Percentiles rank a stretch among this genome's conserved stretches.
Conservation (phyloP, 2,888 invertebrate genomes). For the Drosophila anomelani region DNA sequence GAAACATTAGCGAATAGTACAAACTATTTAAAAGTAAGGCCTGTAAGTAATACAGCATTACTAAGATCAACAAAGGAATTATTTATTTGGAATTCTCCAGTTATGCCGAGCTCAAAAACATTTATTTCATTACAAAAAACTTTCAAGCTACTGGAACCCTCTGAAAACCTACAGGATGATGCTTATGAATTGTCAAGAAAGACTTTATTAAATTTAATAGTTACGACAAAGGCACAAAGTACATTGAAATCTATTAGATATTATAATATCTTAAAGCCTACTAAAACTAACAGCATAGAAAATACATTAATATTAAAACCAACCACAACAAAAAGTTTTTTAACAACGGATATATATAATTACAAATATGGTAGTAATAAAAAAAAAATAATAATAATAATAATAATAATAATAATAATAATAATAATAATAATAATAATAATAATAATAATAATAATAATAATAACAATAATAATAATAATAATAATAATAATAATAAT, state of each 20-base stretch:
- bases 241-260: not conserved
- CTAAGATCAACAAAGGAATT: not conserved
- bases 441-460: not conserved
- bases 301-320: not conserved
- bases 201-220: not conserved
- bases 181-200: not conserved
- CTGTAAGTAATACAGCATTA: not conserved
- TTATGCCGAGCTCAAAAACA: not conserved
- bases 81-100: not conserved
- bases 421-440: not conserved
- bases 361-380: not conserved
- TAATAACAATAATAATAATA: not conserved
- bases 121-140: not conserved
- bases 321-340: not conserved
- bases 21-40: not conserved
- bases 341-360: not conserved
- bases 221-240: not conserved
- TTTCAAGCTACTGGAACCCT: slow-evolving; percentile 24
- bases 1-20: not conserved
- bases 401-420: not conserved
- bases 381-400: not conserved
- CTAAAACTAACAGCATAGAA: not conserved
- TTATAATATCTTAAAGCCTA: slow-evolving; percentile 1
- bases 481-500: not conserved
- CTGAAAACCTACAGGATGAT: slow-evolving; percentile 15